Conservation (phyloP, 2,797 vertebrate species). For the Peromyscus melanophrys region DNA sequence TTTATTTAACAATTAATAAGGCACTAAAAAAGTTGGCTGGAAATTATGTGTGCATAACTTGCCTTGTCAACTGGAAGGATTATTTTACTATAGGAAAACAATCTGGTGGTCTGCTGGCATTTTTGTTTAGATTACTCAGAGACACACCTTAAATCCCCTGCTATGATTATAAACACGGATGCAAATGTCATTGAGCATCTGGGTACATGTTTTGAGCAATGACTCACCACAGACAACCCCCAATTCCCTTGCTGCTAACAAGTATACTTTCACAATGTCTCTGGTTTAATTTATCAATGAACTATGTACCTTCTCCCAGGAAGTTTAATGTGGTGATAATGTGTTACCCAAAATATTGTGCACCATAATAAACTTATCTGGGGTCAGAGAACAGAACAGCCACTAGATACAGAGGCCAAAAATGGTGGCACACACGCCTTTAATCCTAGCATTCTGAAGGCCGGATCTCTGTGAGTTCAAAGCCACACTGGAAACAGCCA, state of each 20-base stretch:
- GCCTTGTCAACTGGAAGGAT: background rate
- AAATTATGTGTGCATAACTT: slow-evolving; percentile 34
- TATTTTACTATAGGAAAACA: background rate
- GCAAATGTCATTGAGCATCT: slow-evolving; percentile 16
- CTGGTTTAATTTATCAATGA: slow-evolving; percentile 52
- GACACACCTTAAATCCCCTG: background rate
- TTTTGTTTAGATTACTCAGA: slow-evolving; percentile 2
- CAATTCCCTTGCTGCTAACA: background rate
- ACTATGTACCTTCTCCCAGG: background rate
- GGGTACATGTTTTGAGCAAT: background rate
- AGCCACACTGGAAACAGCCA: no score
- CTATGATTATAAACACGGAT: background rate
- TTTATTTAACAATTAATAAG: slow-evolving; percentile 6
- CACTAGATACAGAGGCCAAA: no score
- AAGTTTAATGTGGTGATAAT: background rate
- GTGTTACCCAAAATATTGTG: no score
- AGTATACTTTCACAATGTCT: background rate
- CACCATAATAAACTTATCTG: no score
- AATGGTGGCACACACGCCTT: no score
- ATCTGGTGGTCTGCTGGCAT: background rate
- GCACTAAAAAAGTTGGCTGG: background rate
- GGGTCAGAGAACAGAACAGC: no score
- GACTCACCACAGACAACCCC: background rate
- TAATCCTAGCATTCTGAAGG: no score
- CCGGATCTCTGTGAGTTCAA: no score